A percentile compares a stretch with the other conserved stretches of the same genome.
phyloP scores from a whole-genome alignment of 2,888 invertebrate species.

The Tenthredo mesomela region DNA sequence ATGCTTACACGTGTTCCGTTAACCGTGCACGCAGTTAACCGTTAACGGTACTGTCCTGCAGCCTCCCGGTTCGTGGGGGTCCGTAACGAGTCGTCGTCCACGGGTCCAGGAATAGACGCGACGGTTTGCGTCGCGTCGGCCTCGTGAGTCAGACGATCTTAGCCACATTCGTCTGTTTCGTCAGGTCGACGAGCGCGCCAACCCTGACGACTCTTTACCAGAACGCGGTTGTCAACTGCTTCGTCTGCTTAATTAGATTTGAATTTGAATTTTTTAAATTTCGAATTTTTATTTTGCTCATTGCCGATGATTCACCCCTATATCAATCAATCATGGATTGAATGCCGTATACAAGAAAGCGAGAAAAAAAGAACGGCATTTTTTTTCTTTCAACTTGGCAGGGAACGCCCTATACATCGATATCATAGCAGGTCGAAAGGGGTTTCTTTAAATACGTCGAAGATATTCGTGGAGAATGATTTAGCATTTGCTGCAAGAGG shows the following conservation, averaged over 20 bases:
- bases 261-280: not conserved
- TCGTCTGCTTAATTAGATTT: not conserved
- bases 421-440: not conserved
- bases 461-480: not conserved
- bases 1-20: not conserved
- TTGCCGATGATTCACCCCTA: not conserved
- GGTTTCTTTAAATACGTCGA: not conserved
- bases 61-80: slow-evolving; percentile 38
- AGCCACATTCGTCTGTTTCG: slow-evolving; percentile 33
- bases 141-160: slow-evolving; percentile 25
- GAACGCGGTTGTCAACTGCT: slow-evolving; percentile 19
- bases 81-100: slow-evolving; percentile 26
- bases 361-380: not conserved
- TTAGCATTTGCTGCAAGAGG: not conserved
- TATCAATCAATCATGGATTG: not conserved
- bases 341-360: not conserved
- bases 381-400: not conserved
- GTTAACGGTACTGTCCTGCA: not conserved
- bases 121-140: not conserved
- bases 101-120: slow-evolving; percentile 32
- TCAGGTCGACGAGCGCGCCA: slow-evolving; percentile 24
- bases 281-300: not conserved
- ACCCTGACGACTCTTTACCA: not conserved
- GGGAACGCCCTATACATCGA: not conserved
- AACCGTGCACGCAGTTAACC: not conserved